These are phyloP conservation scores for Zalophus californianus DNA, from an alignment of 2,797 vertebrate species.

Conservation along the genomic window DNA sequence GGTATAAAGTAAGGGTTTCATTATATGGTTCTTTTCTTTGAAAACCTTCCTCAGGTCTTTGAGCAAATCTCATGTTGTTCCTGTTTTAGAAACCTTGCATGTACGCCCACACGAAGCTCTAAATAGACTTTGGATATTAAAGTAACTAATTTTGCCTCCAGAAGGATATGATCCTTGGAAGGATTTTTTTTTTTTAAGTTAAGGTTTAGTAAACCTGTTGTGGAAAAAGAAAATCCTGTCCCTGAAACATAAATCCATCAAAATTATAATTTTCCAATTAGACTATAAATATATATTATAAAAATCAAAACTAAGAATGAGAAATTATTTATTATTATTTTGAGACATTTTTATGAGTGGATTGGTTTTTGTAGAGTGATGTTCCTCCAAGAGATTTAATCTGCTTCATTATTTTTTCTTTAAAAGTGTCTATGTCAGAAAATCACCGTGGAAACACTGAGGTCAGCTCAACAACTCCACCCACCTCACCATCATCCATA, in stretches of 20 bases:
- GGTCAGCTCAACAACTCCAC: background rate
- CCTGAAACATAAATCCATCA: background rate
- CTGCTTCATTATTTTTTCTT: background rate
- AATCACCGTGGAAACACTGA: background rate
- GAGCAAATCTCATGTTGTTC: background rate
- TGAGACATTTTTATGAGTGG: background rate
- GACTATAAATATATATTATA: background rate
- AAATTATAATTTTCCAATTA: background rate
- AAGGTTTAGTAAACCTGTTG: background rate
- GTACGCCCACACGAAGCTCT: background rate
- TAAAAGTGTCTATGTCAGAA: background rate
- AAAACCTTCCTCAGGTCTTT: background rate
- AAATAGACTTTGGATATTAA: background rate
- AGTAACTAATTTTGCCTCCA: background rate
- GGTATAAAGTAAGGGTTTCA: background rate
- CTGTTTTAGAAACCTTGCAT: background rate
- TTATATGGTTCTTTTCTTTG: background rate
- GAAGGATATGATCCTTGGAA: background rate
- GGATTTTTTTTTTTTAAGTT: background rate
- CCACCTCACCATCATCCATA: too few relatives aligned
- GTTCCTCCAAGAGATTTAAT: background rate
- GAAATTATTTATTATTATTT: background rate
- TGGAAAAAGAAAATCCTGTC: background rate
- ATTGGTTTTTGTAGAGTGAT: background rate
- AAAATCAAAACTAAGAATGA: background rate